Percentiles rank a stretch among this genome's conserved stretches.
phyloP scores from a whole-genome alignment of 2,888 invertebrate species.

The Loripinus fragilis region DNA sequence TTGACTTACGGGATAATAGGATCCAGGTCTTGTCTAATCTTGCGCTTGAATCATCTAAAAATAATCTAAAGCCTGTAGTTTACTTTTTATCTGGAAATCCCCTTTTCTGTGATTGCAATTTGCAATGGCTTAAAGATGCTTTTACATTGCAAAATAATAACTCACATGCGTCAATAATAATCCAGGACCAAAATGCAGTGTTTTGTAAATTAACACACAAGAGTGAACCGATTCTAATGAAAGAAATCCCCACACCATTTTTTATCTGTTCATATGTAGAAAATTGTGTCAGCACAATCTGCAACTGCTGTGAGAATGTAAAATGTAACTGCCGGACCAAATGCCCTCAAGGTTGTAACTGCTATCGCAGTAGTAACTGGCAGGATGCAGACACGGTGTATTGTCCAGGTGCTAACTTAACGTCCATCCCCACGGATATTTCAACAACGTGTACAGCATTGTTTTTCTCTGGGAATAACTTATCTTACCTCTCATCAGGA shows the following conservation, averaged over 20 bases:
- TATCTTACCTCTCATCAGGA: neutral
- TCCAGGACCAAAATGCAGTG: neutral
- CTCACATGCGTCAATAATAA: neutral
- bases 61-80: neutral
- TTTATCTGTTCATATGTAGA: neutral
- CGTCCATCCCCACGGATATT: neutral
- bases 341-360: slow-evolving; percentile 6
- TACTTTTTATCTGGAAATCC: neutral
- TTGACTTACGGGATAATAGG: neutral
- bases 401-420: neutral
- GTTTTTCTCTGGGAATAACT: neutral
- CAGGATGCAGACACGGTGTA: neutral
- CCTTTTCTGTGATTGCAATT: neutral
- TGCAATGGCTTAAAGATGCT: neutral
- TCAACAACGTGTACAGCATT: neutral
- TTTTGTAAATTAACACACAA: no score
- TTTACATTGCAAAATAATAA: neutral
- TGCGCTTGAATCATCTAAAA: neutral
- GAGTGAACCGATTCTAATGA: neutral
- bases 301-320: neutral
- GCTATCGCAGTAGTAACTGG: neutral
- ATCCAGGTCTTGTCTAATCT: neutral
- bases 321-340: neutral
- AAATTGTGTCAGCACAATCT: neutral
- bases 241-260: neutral